phyloP scores from a whole-genome alignment of 2,113 vertebrate species.

The Heteronetta atricapilla region DNA sequence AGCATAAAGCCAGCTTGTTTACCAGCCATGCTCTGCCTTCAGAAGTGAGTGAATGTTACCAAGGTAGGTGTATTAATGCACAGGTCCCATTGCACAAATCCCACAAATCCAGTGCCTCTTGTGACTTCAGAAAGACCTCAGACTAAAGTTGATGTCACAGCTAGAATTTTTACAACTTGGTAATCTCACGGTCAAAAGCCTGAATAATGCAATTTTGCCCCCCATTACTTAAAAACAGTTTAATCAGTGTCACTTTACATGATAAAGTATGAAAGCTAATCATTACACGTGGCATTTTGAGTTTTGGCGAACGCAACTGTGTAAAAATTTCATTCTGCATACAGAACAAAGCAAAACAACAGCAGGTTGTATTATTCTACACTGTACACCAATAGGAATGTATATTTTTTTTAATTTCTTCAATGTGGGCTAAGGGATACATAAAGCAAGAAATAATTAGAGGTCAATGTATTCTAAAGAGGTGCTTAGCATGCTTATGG shows the following conservation, averaged over 20 bases:
- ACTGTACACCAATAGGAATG: neutral
- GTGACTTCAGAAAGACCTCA: neutral
- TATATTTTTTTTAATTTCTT: neutral
- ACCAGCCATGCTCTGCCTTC: neutral
- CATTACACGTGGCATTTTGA: neutral
- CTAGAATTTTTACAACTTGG: neutral
- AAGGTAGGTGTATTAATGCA: neutral
- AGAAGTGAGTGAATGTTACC: neutral
- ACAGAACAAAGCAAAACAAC: neutral
- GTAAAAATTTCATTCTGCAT: neutral
- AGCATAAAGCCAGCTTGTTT: constrained; percentile 25
- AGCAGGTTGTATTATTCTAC: neutral
- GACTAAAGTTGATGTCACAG: neutral
- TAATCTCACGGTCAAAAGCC: neutral
- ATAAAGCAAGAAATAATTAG: constrained; percentile 61
- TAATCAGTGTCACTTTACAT: neutral
- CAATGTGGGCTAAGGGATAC: constrained; percentile 59
- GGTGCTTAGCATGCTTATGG: constrained; percentile 56
- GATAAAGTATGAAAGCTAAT: neutral
- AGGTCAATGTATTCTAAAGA: constrained; percentile 61
- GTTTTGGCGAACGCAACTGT: neutral
- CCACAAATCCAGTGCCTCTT: neutral
- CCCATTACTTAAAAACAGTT: constrained; percentile 9
- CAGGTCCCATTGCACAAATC: neutral
- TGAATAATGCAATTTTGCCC: neutral